Evolutionary conservation across 2,888 invertebrate genomes (phyloP).

Genomic region (Macrosiphum euphorbiae): DNA sequence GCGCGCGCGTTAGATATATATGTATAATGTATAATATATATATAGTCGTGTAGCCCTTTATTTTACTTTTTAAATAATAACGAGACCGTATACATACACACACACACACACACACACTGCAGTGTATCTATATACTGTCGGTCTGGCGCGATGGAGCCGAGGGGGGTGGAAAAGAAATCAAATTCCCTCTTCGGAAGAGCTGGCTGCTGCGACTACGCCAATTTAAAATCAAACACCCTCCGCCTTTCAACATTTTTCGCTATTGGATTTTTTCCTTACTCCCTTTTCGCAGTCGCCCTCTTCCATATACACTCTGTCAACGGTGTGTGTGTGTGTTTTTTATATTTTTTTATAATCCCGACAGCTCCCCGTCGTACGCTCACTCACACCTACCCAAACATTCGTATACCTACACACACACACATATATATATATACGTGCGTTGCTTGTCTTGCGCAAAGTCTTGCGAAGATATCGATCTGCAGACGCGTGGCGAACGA

Average conservation of each 20-base stretch:
- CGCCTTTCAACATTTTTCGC: conserved; percentile 51
- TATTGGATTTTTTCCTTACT: conserved; percentile 58
- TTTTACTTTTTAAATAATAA: conserved; percentile 67
- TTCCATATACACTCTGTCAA: background rate
- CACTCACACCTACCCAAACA: background rate
- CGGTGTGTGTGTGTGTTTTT: conserved; percentile 13
- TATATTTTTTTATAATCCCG: conserved; percentile 57
- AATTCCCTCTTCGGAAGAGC: conserved; percentile 61
- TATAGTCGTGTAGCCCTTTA: conserved; percentile 51
- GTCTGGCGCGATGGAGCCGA: background rate
- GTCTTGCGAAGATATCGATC: conserved; percentile 60
- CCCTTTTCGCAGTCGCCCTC: background rate
- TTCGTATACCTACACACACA: background rate
- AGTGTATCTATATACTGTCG: conserved; percentile 1
- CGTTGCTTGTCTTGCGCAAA: conserved; percentile 10
- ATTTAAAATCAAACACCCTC: conserved; percentile 64
- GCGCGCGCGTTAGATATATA: conserved; percentile 2
- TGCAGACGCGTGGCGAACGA: conserved; percentile 45
- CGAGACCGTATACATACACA: conserved; percentile 64
- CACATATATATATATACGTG: background rate
- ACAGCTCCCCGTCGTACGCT: conserved; percentile 27
- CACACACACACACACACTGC: background rate
- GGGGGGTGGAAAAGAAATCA: conserved; percentile 63
- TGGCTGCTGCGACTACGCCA: conserved; percentile 39
- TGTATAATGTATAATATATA: background rate